A percentile compares a stretch with the other conserved stretches of the same genome.
phyloP scores from a whole-genome alignment of 2,888 invertebrate species.

The Lasius fuliginosus region DNA sequence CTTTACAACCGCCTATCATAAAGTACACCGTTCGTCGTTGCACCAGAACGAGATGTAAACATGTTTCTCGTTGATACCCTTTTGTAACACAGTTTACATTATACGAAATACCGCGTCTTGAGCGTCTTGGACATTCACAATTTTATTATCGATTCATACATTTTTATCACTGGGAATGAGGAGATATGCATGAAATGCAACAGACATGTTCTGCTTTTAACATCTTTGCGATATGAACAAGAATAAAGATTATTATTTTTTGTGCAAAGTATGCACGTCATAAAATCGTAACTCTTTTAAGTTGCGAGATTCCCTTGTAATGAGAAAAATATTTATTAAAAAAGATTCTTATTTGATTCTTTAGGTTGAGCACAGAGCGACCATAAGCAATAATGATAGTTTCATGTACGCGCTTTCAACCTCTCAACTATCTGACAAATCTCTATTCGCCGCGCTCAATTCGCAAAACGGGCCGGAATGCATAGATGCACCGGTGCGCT shows the following conservation, averaged over 20 bases:
- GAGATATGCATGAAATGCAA: background rate
- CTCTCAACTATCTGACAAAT: conserved; percentile 19
- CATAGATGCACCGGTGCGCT: conserved; percentile 33
- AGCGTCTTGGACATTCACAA: background rate
- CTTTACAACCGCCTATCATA: conserved; percentile 65
- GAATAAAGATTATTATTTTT: background rate
- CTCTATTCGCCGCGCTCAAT: conserved; percentile 17
- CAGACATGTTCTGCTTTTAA: background rate
- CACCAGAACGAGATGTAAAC: conserved; percentile 69
- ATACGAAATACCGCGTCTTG: conserved; percentile 13
- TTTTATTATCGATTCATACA: conserved; percentile 27
- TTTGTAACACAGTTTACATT: conserved; percentile 62
- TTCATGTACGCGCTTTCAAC: background rate
- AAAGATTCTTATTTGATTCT: background rate
- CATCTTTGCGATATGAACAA: background rate
- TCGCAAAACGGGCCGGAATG: conserved; percentile 15
- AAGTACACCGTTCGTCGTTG: conserved; percentile 65
- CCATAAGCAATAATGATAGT: conserved; percentile 6
- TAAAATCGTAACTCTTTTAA: background rate
- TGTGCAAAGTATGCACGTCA: background rate
- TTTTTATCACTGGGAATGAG: conserved; percentile 3
- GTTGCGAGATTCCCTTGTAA: background rate
- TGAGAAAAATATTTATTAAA: background rate
- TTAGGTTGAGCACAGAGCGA: background rate
- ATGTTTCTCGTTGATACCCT: conserved; percentile 65